Conservation (phyloP, 2,888 invertebrate genomes). For the Mythimna lalbum region DNA sequence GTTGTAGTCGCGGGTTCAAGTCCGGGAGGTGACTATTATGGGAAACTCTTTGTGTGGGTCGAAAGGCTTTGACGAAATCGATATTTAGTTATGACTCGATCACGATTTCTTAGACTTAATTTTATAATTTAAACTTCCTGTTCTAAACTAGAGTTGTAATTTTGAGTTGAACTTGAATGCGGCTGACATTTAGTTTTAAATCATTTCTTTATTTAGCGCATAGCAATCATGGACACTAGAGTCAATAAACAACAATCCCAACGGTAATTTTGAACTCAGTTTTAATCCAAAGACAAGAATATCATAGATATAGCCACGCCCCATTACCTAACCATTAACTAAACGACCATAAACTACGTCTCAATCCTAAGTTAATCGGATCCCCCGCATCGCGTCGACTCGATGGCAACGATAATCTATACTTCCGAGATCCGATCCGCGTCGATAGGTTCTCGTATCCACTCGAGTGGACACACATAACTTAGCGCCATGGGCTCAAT, state of each 20-base stretch:
- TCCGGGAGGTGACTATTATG: constrained; percentile 39
- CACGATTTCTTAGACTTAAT: constrained; percentile 15
- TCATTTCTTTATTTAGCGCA: not conserved
- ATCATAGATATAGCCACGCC: constrained; percentile 6
- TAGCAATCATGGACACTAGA: not conserved
- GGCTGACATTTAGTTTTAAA: not conserved
- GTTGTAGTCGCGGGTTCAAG: constrained; percentile 19
- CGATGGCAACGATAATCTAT: constrained; percentile 60
- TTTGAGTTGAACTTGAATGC: not conserved
- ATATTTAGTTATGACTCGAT: constrained; percentile 37
- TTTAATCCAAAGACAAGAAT: constrained; percentile 8
- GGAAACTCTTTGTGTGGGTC: constrained; percentile 9
- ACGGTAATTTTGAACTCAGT: not conserved
- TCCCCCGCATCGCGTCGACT: constrained; percentile 62
- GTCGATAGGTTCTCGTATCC: constrained; percentile 56
- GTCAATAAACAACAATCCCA: constrained; percentile 4
- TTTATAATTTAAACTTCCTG: not conserved
- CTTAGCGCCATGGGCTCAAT: constrained; percentile 50
- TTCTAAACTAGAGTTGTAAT: not conserved
- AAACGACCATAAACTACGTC: constrained; percentile 53
- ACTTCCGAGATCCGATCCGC: constrained; percentile 68
- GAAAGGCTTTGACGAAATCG: constrained; percentile 23
- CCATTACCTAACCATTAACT: constrained; percentile 38
- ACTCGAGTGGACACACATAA: constrained; percentile 48
- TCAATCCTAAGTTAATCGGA: constrained; percentile 56